Evolutionary conservation across 2,113 vertebrate genomes (phyloP).

Genomic region (Coreoperca whiteheadi): DNA sequence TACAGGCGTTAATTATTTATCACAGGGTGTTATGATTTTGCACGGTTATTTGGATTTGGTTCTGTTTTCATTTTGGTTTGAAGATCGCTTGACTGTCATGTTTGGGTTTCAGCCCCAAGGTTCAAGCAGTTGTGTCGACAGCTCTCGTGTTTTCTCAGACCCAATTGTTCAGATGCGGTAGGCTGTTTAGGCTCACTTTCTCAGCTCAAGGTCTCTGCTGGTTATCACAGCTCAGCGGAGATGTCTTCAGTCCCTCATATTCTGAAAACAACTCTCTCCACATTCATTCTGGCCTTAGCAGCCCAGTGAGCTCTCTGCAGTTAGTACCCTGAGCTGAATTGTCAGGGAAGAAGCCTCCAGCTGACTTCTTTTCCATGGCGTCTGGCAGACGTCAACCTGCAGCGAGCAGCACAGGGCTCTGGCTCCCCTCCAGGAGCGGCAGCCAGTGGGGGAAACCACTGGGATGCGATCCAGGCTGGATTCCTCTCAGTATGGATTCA

Average conservation of each 20-base stretch:
- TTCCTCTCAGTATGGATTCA: background rate
- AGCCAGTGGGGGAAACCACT: background rate
- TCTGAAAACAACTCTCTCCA: background rate
- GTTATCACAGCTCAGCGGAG: background rate
- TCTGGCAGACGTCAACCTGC: background rate
- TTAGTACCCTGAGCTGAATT: background rate
- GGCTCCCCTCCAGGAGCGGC: background rate
- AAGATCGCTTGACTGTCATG: slow-evolving; percentile 14
- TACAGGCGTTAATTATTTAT: background rate
- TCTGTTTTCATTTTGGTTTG: slow-evolving; percentile 10
- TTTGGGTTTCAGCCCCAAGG: slow-evolving; percentile 53
- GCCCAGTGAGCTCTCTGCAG: background rate
- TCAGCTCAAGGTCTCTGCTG: slow-evolving; percentile 19
- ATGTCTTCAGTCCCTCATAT: background rate
- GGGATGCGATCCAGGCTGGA: background rate
- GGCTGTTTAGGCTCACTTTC: background rate
- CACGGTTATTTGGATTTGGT: slow-evolving; percentile 36
- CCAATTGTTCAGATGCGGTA: background rate
- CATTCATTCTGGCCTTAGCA: background rate
- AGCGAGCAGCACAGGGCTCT: too few relatives aligned
- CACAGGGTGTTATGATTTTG: background rate
- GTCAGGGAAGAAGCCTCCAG: background rate
- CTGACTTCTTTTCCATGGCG: background rate
- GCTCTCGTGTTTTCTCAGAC: slow-evolving; percentile 4
- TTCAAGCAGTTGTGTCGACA: background rate